Evolutionary conservation across 2,113 vertebrate species (phyloP).

Genomic region (Aleadryas rufinucha): DNA sequence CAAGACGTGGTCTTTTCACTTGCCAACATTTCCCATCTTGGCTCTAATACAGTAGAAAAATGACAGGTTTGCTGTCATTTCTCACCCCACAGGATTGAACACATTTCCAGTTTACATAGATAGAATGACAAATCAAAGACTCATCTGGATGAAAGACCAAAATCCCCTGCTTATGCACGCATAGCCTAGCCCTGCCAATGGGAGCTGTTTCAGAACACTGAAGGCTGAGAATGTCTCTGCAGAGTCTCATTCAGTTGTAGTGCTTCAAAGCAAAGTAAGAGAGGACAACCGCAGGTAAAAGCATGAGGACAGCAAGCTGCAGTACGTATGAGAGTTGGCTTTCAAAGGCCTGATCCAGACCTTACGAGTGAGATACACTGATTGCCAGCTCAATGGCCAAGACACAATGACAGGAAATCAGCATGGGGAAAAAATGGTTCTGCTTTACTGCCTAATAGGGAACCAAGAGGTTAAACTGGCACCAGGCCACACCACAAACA

Average conservation of each 20-base stretch:
- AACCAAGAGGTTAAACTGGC: slow-evolving; percentile 13
- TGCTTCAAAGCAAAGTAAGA: neutral
- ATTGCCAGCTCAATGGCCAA: neutral
- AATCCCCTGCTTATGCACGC: neutral
- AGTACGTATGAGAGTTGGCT: neutral
- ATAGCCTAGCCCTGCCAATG: neutral
- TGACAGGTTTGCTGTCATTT: neutral
- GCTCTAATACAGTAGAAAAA: neutral
- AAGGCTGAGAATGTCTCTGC: neutral
- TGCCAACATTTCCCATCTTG: neutral
- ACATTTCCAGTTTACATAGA: neutral
- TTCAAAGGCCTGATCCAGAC: neutral
- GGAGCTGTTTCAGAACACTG: neutral
- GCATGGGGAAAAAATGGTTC: neutral
- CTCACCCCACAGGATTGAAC: neutral
- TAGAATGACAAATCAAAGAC: neutral
- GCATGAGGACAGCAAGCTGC: neutral
- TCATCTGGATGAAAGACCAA: neutral
- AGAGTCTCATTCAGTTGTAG: neutral
- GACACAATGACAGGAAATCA: neutral
- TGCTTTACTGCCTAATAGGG: slow-evolving; percentile 15
- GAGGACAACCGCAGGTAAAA: neutral
- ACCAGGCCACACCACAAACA: slow-evolving; percentile 4
- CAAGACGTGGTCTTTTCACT: neutral
- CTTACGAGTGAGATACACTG: neutral